Percentiles rank a stretch among this genome's conserved stretches.
Evolutionary conservation across 30 jellyfish, hydroid and myxozoan species (phyloP).

Genomic region (Euphysa ruthae): DNA sequence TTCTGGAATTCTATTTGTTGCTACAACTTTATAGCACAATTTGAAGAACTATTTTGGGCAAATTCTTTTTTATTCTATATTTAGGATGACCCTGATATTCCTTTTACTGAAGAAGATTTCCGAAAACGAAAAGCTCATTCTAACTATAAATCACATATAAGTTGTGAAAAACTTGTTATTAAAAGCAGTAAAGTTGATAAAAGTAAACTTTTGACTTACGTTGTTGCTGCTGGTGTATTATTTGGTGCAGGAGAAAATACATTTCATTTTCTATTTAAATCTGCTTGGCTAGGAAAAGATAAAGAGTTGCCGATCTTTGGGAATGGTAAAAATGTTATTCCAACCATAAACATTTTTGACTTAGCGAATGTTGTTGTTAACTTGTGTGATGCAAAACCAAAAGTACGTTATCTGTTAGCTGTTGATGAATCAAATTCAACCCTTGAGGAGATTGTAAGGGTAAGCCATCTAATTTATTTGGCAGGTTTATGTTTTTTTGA

Average conservation of each 20-base stretch:
- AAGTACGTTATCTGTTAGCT: slow-evolving; percentile 74
- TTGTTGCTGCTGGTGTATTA: slow-evolving; percentile 77
- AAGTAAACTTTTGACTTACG: slow-evolving; percentile 65
- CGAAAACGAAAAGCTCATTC: slow-evolving; percentile 88
- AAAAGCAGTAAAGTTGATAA: slow-evolving; percentile 82
- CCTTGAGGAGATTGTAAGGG: slow-evolving; percentile 80
- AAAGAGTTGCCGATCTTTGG: slow-evolving; percentile 69
- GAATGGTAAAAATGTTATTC: slow-evolving; percentile 65
- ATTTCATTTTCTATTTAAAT: slow-evolving; percentile 66
- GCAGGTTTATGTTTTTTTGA: too few relatives aligned
- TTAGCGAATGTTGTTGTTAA: slow-evolving; percentile 64
- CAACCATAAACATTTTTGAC: slow-evolving; percentile 73
- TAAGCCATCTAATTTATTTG: not conserved
- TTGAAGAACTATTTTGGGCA: too few relatives aligned
- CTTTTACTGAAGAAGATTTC: slow-evolving; percentile 93
- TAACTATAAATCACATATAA: slow-evolving; percentile 71
- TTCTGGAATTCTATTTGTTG: too few relatives aligned
- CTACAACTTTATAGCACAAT: too few relatives aligned
- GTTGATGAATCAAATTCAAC: slow-evolving; percentile 90
- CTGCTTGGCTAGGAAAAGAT: slow-evolving; percentile 87
- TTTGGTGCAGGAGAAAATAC: slow-evolving; percentile 89
- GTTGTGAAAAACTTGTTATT: slow-evolving; percentile 76
- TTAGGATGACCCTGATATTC: slow-evolving; percentile 94
- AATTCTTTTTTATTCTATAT: too few relatives aligned
- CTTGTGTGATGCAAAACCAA: slow-evolving; percentile 72